Evolutionary conservation across 2,113 vertebrate species (phyloP).

Genomic region (Chlorodrepanis virens): DNA sequence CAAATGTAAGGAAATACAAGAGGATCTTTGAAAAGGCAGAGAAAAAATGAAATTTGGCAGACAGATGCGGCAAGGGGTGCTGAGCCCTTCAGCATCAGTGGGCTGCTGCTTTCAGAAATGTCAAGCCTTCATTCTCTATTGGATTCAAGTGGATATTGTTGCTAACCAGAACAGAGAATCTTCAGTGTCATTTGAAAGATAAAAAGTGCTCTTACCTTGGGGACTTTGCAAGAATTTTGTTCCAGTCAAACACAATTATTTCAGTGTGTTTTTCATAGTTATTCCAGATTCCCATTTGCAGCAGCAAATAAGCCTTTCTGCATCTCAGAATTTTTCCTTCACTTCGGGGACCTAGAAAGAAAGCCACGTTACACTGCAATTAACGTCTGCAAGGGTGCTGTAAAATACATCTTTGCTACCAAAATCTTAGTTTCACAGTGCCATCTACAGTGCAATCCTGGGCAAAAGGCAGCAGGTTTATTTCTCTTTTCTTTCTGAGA

Average conservation of each 20-base stretch:
- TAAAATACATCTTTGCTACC: background rate
- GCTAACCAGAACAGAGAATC: slow-evolving; percentile 22
- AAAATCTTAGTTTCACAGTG: slow-evolving; percentile 40
- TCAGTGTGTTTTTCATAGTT: slow-evolving; percentile 62
- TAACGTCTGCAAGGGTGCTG: slow-evolving; percentile 36
- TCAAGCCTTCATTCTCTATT: slow-evolving; percentile 41
- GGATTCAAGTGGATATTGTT: slow-evolving; percentile 39
- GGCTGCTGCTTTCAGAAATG: slow-evolving; percentile 20
- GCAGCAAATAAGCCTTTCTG: slow-evolving; percentile 65
- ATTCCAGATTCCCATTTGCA: slow-evolving; percentile 71
- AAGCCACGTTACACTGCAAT: slow-evolving; percentile 59
- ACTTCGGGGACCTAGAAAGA: slow-evolving; percentile 64
- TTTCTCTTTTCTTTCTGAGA: background rate
- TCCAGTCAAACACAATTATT: slow-evolving; percentile 75
- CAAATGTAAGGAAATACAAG: background rate
- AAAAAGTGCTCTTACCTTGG: slow-evolving; percentile 74
- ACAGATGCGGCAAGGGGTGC: slow-evolving; percentile 4
- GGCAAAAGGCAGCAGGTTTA: background rate
- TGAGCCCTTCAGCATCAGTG: background rate
- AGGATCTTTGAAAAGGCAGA: background rate
- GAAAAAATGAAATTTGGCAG: background rate
- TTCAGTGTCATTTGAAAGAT: slow-evolving; percentile 47
- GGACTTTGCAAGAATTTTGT: slow-evolving; percentile 66
- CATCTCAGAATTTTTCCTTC: slow-evolving; percentile 60
- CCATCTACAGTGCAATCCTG: background rate